Evolutionary conservation across 2,113 vertebrate genomes (phyloP).

Genomic region (Oryzias woworae): DNA sequence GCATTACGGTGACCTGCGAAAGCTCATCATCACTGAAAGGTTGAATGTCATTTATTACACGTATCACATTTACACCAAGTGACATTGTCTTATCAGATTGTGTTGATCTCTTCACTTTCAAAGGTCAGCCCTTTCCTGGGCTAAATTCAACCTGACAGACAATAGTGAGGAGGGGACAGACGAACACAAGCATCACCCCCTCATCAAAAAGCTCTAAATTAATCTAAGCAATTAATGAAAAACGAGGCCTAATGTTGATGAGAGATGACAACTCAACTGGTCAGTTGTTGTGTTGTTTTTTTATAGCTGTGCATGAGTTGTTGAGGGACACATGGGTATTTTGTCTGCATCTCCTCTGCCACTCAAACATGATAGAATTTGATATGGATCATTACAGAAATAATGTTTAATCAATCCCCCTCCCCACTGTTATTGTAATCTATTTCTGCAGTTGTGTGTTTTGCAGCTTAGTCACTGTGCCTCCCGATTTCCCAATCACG

Average conservation of each 20-base stretch:
- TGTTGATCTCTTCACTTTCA: constrained; percentile 98
- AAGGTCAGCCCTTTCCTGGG: constrained; percentile 95
- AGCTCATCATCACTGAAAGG: constrained; percentile 79
- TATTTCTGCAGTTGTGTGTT: constrained; percentile 74
- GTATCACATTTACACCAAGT: constrained; percentile 97
- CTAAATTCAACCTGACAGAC: constrained; percentile 98
- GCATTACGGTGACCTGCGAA: constrained; percentile 65
- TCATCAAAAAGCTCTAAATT: constrained; percentile 93
- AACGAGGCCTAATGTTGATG: constrained; percentile 87
- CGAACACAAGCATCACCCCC: constrained; percentile 88
- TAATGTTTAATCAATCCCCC: constrained; percentile 77
- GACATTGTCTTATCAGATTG: constrained; percentile 99
- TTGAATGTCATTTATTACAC: constrained; percentile 82
- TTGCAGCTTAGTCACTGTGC: constrained; percentile 51
- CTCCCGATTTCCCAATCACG: constrained; percentile 69
- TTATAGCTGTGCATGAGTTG: constrained; percentile 52
- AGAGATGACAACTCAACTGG: constrained; percentile 77
- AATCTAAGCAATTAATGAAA: constrained; percentile 97
- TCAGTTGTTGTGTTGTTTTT: constrained; percentile 80
- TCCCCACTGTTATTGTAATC: constrained; percentile 70
- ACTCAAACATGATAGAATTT: constrained; percentile 72
- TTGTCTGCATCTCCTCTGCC: constrained; percentile 31
- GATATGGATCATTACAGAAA: constrained; percentile 79
- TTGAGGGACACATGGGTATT: constrained; percentile 42
- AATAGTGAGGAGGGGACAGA: constrained; percentile 90